A percentile compares a stretch with the other conserved stretches of the same genome.
Evolutionary conservation across 2,113 vertebrate genomes (phyloP).

Genomic region (Chrysochloris asiatica): DNA sequence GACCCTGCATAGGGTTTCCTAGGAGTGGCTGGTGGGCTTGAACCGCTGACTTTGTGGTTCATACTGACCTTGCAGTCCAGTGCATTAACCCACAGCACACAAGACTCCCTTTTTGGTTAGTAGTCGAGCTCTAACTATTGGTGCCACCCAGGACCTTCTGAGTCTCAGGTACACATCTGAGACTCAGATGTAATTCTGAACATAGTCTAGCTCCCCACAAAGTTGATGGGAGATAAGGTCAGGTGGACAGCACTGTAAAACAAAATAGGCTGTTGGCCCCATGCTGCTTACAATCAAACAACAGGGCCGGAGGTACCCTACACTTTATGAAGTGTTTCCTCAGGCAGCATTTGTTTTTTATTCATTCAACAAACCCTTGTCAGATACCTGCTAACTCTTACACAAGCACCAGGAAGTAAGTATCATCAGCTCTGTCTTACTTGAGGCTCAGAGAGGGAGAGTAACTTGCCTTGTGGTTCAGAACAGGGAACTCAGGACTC

Average conservation of each 20-base stretch:
- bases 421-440: background rate
- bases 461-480: background rate
- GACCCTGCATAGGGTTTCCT: too few relatives aligned
- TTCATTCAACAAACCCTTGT: background rate
- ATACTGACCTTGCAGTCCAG: too few relatives aligned
- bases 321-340: background rate
- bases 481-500: background rate
- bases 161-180: background rate
- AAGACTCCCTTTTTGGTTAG: background rate
- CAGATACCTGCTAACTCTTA: background rate
- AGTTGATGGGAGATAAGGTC: background rate
- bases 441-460: background rate
- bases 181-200: background rate
- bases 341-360: background rate
- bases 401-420: background rate
- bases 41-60: too few relatives aligned
- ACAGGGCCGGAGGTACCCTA: rapidly evolving
- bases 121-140: background rate
- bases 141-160: background rate
- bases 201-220: background rate
- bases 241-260: background rate
- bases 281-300: background rate
- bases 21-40: too few relatives aligned
- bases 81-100: too few relatives aligned
- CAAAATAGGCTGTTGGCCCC: background rate